A percentile compares a stretch with the other conserved stretches of the same genome.
phyloP scores from a whole-genome alignment of 2,113 vertebrate genomes.

The Riparia riparia region DNA sequence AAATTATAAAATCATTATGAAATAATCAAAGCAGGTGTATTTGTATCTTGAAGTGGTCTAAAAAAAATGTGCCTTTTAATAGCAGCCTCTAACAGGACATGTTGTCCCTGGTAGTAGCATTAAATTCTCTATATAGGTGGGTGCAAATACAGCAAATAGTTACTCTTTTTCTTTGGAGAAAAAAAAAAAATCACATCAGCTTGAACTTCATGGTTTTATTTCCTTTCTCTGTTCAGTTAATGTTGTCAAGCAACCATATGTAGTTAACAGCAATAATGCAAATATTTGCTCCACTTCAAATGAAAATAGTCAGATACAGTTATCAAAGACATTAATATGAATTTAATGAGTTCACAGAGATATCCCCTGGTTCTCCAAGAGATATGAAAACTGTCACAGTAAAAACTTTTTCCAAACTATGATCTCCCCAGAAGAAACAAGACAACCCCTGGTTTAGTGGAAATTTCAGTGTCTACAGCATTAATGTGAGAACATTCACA shows the following conservation, averaged over 20 bases:
- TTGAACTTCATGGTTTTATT: neutral
- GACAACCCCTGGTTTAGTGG: neutral
- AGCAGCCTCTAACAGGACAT: neutral
- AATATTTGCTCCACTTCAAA: neutral
- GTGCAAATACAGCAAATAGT: neutral
- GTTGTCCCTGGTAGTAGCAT: neutral
- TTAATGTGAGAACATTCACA: neutral
- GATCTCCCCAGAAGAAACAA: slow-evolving; percentile 3
- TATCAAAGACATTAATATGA: neutral
- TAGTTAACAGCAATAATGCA: neutral
- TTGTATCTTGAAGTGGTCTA: neutral
- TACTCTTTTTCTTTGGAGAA: neutral
- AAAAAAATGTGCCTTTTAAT: neutral
- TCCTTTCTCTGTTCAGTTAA: neutral
- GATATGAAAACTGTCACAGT: neutral
- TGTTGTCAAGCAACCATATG: neutral
- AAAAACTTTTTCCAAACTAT: neutral
- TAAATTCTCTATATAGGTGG: neutral
- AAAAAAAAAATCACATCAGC: neutral
- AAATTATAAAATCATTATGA: neutral
- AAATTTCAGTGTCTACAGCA: neutral
- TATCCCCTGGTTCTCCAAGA: neutral
- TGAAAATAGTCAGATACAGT: neutral
- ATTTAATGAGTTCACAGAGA: neutral
- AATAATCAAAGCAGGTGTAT: neutral